Percentiles rank a stretch among this genome's conserved stretches.
Conservation (phyloP, 1,140 invertebrate genomes). For the Habropoda laboriosa region DNA sequence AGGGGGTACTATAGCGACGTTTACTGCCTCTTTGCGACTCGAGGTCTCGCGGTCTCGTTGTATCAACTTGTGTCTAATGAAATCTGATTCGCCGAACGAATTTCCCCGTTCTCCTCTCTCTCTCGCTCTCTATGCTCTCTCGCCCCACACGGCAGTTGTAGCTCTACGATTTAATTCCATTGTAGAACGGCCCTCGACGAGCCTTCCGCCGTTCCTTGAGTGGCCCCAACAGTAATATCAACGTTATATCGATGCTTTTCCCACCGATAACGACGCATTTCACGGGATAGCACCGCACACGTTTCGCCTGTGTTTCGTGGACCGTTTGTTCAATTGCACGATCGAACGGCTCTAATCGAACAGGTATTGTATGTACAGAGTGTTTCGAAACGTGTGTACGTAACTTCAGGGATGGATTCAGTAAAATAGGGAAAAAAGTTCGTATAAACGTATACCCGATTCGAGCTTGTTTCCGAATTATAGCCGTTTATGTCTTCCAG, state of each 20-base stretch:
- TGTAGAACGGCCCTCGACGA: not conserved
- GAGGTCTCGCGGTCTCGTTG: slow-evolving; percentile 42
- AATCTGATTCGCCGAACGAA: slow-evolving; percentile 53
- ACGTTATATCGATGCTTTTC: not conserved
- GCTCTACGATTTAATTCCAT: slow-evolving; percentile 30
- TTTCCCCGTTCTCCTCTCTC: not conserved
- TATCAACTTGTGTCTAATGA: slow-evolving; percentile 51
- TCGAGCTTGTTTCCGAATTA: no score
- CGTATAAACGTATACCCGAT: no score
- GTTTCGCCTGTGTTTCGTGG: no score
- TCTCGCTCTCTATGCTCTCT: no score
- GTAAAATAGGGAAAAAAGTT: no score
- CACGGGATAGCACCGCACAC: not conserved
- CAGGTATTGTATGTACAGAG: no score
- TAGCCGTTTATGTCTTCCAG: no score
- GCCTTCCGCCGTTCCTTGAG: not conserved
- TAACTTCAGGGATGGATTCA: no score
- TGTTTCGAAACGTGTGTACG: no score
- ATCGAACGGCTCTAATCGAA: no score
- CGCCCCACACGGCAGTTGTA: no score
- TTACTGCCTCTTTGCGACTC: slow-evolving; percentile 52
- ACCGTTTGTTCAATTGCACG: no score
- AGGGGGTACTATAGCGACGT: slow-evolving; percentile 19
- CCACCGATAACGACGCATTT: not conserved
- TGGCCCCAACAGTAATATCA: not conserved